Base-by-base conservation (phyloP, 2,888 invertebrate species). In the Thalpophila matura region DNA sequence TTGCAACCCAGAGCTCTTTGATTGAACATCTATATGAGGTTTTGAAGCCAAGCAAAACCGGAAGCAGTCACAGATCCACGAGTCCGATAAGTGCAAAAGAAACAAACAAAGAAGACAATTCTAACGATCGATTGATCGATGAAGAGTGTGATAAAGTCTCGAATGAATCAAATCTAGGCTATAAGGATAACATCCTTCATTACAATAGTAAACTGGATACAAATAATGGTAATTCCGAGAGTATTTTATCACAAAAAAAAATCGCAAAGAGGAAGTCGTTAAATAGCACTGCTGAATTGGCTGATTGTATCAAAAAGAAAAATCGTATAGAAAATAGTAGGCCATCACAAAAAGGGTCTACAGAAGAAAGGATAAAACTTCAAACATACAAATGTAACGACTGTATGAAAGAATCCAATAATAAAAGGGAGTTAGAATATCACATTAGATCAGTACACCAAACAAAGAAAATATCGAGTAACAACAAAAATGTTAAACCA, bases 11-110 rank as follows among this genome's bases (percentile, higher is more conserved):
- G 50, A 82, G 84, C 70, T 70, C 72, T 37, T 78, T 93, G 22
- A 90, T 92, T 77, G 89, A 92, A 51, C 93, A 93, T 62, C 82
- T 93, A 31, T 93, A 93, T 72, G 78, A 82, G 50, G 73, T 90
- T 56, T 75, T 93, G 22, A 79, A 88, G 56, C 76, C 81, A 38
- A 80, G 79, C 50, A 79, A 60, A 72, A 69, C 20, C 20, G 31
- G n/a, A 14, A 42, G 38, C 26, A 57, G 38, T 14, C 26, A 45
- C 29, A 24, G 3, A 27, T n/a, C 43, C 5, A 46, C 3, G 3
- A 50, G 10, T 56, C 35, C 47, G 3, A 7, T 18, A 18, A 49
- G 22, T 18, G 3, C n/a, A 26, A 37, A 45, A 26, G 29, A 54
- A 12, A 6, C 14, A 24, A 49, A 29, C 7, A 29, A 49, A 14